These are phyloP conservation scores for Drosophila tripunctata DNA, from an alignment of 2,888 invertebrate species.

Conservation along the genomic window DNA sequence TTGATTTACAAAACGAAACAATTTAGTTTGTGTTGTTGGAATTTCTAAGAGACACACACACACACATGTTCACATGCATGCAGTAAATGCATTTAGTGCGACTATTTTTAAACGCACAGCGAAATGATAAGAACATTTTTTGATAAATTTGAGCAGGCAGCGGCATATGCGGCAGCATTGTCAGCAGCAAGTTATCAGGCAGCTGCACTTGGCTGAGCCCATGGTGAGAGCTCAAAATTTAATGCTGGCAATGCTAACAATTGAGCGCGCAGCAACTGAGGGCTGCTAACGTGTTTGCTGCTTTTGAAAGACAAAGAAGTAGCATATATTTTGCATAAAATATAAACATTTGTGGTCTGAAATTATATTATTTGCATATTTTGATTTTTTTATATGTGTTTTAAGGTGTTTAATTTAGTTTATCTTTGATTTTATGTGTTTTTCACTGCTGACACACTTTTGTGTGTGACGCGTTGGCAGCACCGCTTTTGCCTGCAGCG, in stretches of 20 bases:
- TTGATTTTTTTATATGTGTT: neutral
- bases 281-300: constrained; percentile 40
- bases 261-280: constrained; percentile 32
- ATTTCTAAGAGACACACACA: constrained; percentile 10
- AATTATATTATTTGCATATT: neutral
- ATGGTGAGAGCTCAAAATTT: constrained; percentile 24
- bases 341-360: neutral
- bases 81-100: constrained; percentile 36
- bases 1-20: constrained; percentile 28
- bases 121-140: constrained; percentile 61
- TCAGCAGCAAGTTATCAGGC: constrained; percentile 39
- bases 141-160: constrained; percentile 49
- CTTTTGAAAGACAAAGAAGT: constrained; percentile 13
- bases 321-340: neutral
- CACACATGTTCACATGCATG: constrained; percentile 9
- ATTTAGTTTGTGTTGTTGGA: constrained; percentile 9
- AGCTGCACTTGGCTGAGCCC: constrained; percentile 21
- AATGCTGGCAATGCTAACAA: constrained; percentile 40
- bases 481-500: constrained; percentile 46
- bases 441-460: constrained; percentile 56
- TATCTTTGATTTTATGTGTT: neutral
- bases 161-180: constrained; percentile 31
- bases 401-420: neutral
- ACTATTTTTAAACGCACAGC: constrained; percentile 60
- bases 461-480: constrained; percentile 45